Evolutionary conservation across 2,888 invertebrate species (phyloP), one percentile per base, ranked within the genome.

Genomic region (Amblyjoppa fuscipennis): DNA sequence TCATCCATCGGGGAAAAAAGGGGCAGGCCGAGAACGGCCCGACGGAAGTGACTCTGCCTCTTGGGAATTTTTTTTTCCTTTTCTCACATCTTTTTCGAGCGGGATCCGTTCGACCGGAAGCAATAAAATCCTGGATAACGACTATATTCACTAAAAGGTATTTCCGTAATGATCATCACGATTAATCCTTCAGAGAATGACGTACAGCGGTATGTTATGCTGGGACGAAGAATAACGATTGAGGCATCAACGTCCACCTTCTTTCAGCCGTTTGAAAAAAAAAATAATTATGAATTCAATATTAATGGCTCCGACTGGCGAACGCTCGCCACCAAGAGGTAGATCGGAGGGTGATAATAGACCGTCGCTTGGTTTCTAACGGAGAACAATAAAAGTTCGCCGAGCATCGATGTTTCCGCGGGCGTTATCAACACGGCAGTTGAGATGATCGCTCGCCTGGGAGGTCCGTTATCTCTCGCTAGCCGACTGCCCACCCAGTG

Each of bases 381-480:
- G n/a, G 64, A n/a, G 56, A 83, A 82, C 76, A 77, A 84, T 84
- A 87, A 87, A 87, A 87, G 76, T 83, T 86, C 70, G 81, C 69
- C 74, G 74, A 75, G 85, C 91, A 92, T 92, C 91, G 91, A 91
- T 92, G 89, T 90, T 89, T 84, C 77, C 86, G 89, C 88, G 85
- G 88, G 88, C 89, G 90, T 91, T 92, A 92, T 92, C 92, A 90
- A 88, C 88, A 83, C 88, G 87, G 89, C 80, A 83, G 90, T 90
- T 90, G 92, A 92, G 92, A 92, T 91, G 92, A 93, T 93, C 92
- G 87, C 90, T 93, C 93, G 92, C 93, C 87, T 93, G 92, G 93
- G 93, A 93, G 92, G 93, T 93, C 92, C 90, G 92, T 93, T 93
- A 93, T 93, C 92, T 93, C 91, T 93, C 91, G 91, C 89, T 84